These are phyloP conservation scores for Exephanes ischioxanthus DNA, from an alignment of 2,888 invertebrate genomes.

Conservation along the genomic window DNA sequence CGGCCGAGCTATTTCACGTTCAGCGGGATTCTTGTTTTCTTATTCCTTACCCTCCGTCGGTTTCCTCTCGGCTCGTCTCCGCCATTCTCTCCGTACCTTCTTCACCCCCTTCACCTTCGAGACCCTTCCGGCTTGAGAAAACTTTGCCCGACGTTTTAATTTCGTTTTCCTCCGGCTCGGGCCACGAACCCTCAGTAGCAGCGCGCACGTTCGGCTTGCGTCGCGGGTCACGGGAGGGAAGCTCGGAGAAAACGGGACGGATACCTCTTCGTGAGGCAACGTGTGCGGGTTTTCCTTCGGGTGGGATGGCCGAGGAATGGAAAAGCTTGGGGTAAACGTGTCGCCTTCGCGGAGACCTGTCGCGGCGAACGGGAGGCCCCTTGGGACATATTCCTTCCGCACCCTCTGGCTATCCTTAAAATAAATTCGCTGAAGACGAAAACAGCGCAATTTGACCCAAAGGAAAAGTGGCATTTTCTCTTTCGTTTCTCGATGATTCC, in stretches of 20 bases:
- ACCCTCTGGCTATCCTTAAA: slow-evolving; percentile 50
- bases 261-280: slow-evolving; percentile 28
- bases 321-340: slow-evolving; percentile 65
- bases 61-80: neutral
- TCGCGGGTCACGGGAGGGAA: slow-evolving; percentile 26
- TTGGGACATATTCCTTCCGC: slow-evolving; percentile 52
- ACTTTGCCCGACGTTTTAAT: slow-evolving; percentile 81
- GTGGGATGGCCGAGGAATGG: slow-evolving; percentile 40
- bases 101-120: slow-evolving; percentile 24
- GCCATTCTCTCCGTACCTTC: slow-evolving; percentile 47
- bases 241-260: slow-evolving; percentile 44
- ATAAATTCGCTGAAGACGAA: too few species aligned
- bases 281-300: slow-evolving; percentile 29
- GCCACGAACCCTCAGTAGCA: neutral
- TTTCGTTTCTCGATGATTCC: too few species aligned
- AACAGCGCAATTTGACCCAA: too few species aligned
- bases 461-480: too few species aligned
- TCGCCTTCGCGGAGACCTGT: slow-evolving; percentile 23
- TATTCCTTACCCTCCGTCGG: slow-evolving; percentile 18
- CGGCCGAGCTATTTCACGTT: slow-evolving; percentile 1
- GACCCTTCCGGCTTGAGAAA: slow-evolving; percentile 67
- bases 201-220: slow-evolving; percentile 2
- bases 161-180: slow-evolving; percentile 75
- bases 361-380: slow-evolving; percentile 38
- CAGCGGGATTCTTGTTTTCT: slow-evolving; percentile 24